Percentiles rank a stretch among this genome's conserved stretches.
Conservation (phyloP, 2,797 vertebrate species). For the Pipistrellus kuhlii region DNA sequence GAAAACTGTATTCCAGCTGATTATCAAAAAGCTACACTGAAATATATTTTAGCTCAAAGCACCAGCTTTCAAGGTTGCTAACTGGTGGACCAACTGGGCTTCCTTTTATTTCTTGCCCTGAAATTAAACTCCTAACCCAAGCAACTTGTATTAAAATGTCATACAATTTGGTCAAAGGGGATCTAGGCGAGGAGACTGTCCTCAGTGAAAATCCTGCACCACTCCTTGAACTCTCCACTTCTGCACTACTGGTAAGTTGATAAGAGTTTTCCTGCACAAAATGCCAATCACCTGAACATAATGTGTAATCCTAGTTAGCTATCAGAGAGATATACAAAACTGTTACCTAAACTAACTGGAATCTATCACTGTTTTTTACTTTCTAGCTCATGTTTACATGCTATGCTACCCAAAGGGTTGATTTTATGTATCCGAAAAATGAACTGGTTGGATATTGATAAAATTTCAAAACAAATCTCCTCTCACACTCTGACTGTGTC, state of each 20-base stretch:
- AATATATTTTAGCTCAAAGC: not conserved
- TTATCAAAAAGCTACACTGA: not conserved
- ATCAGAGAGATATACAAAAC: not conserved
- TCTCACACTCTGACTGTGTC: not conserved
- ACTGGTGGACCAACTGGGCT: not conserved
- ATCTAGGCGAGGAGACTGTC: not conserved
- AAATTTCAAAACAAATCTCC: not conserved
- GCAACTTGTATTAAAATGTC: not conserved
- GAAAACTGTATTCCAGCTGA: not conserved
- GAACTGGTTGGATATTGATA: not conserved
- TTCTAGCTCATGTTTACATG: not conserved
- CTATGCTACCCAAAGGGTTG: not conserved
- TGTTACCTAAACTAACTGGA: not conserved
- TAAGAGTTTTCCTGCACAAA: slow-evolving; percentile 34
- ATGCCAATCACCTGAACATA: not conserved
- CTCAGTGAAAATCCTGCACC: not conserved
- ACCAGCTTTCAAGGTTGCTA: not conserved
- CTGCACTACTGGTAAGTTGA: not conserved
- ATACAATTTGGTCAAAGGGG: not conserved
- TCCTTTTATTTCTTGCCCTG: not conserved
- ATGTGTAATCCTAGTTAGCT: not conserved
- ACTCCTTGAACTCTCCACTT: not conserved
- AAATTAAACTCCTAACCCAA: slow-evolving; percentile 56
- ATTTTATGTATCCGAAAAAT: slow-evolving; percentile 11
- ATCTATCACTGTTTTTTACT: not conserved